Evolutionary conservation across 1,140 invertebrate genomes (phyloP).

Genomic region (Phenacoccus solenopsis): DNA sequence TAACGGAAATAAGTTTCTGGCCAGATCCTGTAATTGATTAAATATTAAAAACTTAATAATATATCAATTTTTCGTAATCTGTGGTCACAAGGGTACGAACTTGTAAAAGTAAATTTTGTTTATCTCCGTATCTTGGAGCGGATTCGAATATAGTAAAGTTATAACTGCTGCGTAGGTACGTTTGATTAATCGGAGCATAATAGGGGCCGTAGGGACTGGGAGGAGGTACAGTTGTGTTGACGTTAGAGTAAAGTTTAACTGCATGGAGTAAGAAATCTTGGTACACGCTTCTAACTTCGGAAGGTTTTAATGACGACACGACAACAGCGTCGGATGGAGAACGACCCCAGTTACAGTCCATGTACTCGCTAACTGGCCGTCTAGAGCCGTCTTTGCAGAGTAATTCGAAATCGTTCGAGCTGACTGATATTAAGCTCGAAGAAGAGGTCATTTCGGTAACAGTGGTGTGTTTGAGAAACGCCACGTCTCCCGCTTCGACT

Average conservation of each 20-base stretch:
- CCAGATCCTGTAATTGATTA: conserved; percentile 47
- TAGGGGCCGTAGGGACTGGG: background rate
- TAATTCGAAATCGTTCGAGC: conserved; percentile 64
- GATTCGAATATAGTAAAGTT: conserved; percentile 59
- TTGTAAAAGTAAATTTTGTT: conserved; percentile 54
- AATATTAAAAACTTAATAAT: background rate
- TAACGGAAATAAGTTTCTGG: conserved; percentile 46
- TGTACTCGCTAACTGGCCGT: conserved; percentile 53
- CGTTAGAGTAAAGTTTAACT: background rate
- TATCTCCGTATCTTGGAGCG: conserved; percentile 46
- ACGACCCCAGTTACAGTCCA: conserved; percentile 71
- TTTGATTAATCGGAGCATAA: background rate
- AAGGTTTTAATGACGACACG: conserved; percentile 60
- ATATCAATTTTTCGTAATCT: no score
- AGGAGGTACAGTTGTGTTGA: background rate
- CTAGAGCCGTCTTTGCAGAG: conserved; percentile 73
- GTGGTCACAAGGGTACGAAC: no score
- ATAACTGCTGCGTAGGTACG: background rate
- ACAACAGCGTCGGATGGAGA: conserved; percentile 79
- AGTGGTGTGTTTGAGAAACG: conserved; percentile 82
- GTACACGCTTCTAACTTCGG: conserved; percentile 43
- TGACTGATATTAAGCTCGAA: conserved; percentile 40
- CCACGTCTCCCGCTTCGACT: conserved; percentile 74
- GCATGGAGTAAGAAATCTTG: conserved; percentile 30
- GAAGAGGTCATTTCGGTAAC: conserved; percentile 55